Percentiles rank a stretch among this genome's conserved stretches.
phyloP scores from a whole-genome alignment of 2,113 vertebrate species.

The Azemiops feae region DNA sequence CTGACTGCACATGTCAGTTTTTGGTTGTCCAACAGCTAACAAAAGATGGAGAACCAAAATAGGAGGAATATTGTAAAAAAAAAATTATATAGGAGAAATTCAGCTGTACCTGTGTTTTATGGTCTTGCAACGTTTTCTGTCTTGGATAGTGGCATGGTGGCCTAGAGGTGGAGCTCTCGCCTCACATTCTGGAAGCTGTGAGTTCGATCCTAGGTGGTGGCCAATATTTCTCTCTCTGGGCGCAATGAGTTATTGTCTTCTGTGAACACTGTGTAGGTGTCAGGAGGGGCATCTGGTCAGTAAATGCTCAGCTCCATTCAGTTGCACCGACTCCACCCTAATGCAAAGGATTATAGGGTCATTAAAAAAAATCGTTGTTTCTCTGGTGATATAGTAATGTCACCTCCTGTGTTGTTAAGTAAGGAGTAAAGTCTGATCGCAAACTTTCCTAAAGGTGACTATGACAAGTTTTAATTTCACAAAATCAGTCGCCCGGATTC shows the following conservation, averaged over 20 bases:
- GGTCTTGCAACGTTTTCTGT: background rate
- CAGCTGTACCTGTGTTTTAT: background rate
- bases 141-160: background rate
- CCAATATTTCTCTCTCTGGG: background rate
- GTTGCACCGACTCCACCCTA: background rate
- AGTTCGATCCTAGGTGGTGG: background rate
- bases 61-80: background rate
- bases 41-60: background rate
- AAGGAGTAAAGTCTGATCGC: background rate
- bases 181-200: background rate
- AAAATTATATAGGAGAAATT: background rate
- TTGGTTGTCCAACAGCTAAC: background rate
- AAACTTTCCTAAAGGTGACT: background rate
- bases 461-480: background rate
- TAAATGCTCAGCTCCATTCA: background rate
- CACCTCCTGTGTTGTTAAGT: background rate
- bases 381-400: background rate
- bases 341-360: background rate
- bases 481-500: background rate
- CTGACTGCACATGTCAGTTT: background rate
- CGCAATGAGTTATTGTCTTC: background rate
- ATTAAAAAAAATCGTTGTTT: background rate
- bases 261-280: background rate
- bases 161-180: background rate
- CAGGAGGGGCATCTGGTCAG: background rate